Evolutionary conservation across 2,888 invertebrate species (phyloP).

Genomic region (Scotopteryx bipunctaria): DNA sequence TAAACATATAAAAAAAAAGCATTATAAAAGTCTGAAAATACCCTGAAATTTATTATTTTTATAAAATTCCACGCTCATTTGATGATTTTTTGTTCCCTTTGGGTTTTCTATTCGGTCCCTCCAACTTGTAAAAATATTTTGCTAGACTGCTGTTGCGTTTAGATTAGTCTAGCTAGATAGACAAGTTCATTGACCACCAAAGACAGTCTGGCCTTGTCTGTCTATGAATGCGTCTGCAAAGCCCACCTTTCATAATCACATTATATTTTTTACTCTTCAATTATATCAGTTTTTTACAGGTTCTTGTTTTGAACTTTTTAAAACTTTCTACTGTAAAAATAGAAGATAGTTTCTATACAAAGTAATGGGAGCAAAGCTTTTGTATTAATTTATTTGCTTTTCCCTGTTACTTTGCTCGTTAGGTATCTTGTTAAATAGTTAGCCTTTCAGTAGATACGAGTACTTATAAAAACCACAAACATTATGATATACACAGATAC

Average conservation of each 20-base stretch:
- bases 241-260: constrained; percentile 35
- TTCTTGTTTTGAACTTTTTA: constrained; percentile 6
- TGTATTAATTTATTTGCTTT: too few species aligned
- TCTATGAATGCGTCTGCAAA: constrained; percentile 53
- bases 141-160: constrained; percentile 51
- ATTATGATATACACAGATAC: too few species aligned
- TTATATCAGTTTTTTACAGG: constrained; percentile 11
- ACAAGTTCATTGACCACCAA: constrained; percentile 65
- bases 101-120: constrained; percentile 32
- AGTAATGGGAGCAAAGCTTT: too few species aligned
- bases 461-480: too few species aligned
- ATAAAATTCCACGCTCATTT: constrained; percentile 29
- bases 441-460: too few species aligned
- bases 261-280: constrained; percentile 20
- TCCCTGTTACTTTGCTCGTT: too few species aligned
- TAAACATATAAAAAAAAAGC: too few species aligned
- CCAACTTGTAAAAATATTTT: constrained; percentile 48
- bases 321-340: neutral
- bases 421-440: too few species aligned
- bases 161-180: constrained; percentile 41
- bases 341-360: neutral
- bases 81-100: constrained; percentile 34
- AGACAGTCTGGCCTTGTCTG: constrained; percentile 69
- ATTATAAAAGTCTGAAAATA: neutral
- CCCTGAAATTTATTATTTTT: neutral